Evolutionary conservation across 2,888 invertebrate genomes (phyloP), one percentile per base, ranked within the genome.

Genomic region (Xestia rhomboidea): DNA sequence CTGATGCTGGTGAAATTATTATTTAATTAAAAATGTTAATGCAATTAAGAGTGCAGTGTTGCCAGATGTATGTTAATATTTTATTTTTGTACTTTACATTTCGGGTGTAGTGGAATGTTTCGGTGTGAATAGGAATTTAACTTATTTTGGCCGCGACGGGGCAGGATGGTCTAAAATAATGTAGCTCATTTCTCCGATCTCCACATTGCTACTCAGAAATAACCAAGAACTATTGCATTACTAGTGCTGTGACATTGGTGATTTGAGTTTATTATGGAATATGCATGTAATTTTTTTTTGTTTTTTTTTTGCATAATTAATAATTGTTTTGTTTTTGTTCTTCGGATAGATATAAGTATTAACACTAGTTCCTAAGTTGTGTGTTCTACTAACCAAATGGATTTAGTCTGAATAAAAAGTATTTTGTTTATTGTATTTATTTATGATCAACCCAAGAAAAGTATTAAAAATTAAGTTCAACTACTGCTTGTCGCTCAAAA

Each of bases 1-100:
- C 68, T 75, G 71, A 76, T 64, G 80, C 62, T 68, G 41, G 54
- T 68, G 34, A 76, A 83, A 87, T 83, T 76, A 78, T 70, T 82
- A 84, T 88, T 86, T 74, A 87, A 90, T 88, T 89, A 74, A 83
- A 87, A 87, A 87, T 89, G 82, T 90, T 82, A 89, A 89, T 89
- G 89, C 79, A 89, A 89, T 89, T 89, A 89, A 76, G 73, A 75
- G 64, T 68, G 75, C 73, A 74, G 79, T 75, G 83, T 76, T 69
- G 63, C 76, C 69, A 80, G 79, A 78, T 77, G 69, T 64, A 60
- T 73, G 79, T 73, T 49, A 69, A 75, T 79, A 46, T 76, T 67
- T 78, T 30, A 64, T 69, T 71, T 76, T 82, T 84, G n/a, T 71
- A 30, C 34, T 73, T 49, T 67, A 54, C 60, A 7, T 49, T 30